Conservation (phyloP, 2,888 invertebrate species). For the Reticulitermes lucifugus region DNA sequence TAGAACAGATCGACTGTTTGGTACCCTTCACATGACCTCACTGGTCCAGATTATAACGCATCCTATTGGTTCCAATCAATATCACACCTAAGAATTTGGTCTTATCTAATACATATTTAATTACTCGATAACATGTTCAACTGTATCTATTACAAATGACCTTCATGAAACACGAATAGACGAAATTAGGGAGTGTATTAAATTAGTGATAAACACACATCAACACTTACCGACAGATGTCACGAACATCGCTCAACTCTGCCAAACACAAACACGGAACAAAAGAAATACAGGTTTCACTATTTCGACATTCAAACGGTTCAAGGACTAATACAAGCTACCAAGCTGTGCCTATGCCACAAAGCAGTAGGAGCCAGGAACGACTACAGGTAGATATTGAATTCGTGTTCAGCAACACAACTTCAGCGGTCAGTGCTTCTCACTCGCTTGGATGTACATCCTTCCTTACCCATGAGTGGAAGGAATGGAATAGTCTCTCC, state of each 20-base stretch:
- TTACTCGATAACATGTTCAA: neutral
- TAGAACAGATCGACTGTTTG: slow-evolving; percentile 2
- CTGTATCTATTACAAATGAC: slow-evolving; percentile 8
- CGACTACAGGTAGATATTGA: slow-evolving; percentile 26
- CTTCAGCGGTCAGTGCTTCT: slow-evolving; percentile 33
- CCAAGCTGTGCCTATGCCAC: neutral
- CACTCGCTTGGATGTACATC: slow-evolving; percentile 31
- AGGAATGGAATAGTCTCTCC: slow-evolving; percentile 28
- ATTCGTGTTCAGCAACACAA: slow-evolving; percentile 32
- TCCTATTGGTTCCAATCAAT: neutral
- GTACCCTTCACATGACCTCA: slow-evolving; percentile 15
- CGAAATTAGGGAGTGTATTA: neutral
- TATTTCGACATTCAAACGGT: slow-evolving; percentile 31
- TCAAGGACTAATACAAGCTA: slow-evolving; percentile 21
- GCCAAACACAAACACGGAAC: slow-evolving; percentile 38
- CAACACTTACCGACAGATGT: slow-evolving; percentile 46
- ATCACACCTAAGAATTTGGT: neutral
- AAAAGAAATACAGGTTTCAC: slow-evolving; percentile 31
- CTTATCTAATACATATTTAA: neutral
- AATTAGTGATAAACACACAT: slow-evolving; percentile 21
- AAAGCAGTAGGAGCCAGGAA: slow-evolving; percentile 1
- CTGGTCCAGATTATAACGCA: neutral
- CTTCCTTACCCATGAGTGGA: slow-evolving; percentile 19
- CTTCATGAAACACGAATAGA: neutral
- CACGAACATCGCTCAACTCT: slow-evolving; percentile 44